phyloP scores from a whole-genome alignment of 2,888 invertebrate genomes.

The Morpho helenor region DNA sequence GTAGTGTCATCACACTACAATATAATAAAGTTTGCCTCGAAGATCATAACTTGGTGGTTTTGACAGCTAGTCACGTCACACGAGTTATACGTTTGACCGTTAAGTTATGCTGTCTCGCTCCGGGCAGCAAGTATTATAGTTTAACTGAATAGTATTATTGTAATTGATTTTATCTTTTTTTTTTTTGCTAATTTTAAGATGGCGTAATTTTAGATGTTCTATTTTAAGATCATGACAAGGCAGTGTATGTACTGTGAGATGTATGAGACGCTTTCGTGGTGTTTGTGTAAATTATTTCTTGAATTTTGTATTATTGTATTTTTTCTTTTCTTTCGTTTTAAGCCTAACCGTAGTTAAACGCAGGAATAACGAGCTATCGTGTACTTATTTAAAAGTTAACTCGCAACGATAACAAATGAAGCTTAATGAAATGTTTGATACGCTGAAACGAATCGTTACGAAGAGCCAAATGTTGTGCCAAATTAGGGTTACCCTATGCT shows the following conservation, averaged over 20 bases:
- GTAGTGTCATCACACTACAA: too few relatives aligned
- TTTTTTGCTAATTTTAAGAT: slow-evolving; percentile 64
- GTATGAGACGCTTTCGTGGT: slow-evolving; percentile 50
- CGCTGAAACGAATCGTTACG: neutral
- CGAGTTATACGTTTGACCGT: slow-evolving; percentile 54
- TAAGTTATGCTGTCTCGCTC: slow-evolving; percentile 37
- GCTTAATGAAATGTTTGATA: neutral
- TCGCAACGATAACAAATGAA: slow-evolving; percentile 22
- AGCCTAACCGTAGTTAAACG: slow-evolving; percentile 35
- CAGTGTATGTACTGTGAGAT: slow-evolving; percentile 52
- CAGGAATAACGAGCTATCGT: slow-evolving; percentile 37
- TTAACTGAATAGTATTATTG: slow-evolving; percentile 59
- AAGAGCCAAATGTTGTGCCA: slow-evolving; percentile 18
- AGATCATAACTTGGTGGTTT: slow-evolving; percentile 39
- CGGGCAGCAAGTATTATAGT: slow-evolving; percentile 59
- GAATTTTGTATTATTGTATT: slow-evolving; percentile 39
- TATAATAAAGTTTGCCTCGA: neutral
- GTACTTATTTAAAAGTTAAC: slow-evolving; percentile 37
- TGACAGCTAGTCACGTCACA: slow-evolving; percentile 68
- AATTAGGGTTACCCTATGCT: slow-evolving; percentile 22
- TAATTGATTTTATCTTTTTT: slow-evolving; percentile 37
- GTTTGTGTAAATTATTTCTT: slow-evolving; percentile 56
- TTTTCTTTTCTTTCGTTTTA: slow-evolving; percentile 43
- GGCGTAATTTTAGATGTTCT: slow-evolving; percentile 74
- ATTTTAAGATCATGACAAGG: slow-evolving; percentile 72